Conservation (phyloP, 2,888 invertebrate species). For the Pristionchus maxplancki region DNA sequence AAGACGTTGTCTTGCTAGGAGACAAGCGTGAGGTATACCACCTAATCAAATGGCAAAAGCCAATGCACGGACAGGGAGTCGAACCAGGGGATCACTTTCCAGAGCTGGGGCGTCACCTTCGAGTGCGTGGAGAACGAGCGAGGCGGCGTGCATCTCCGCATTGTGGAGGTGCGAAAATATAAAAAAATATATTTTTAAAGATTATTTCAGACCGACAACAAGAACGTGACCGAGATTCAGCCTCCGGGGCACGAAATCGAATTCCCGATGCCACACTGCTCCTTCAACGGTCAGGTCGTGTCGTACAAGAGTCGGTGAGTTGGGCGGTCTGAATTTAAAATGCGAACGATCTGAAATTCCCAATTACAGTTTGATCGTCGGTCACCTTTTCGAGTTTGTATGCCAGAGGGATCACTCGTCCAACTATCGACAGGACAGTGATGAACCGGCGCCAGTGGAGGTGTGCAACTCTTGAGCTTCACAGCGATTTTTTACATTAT, state of each 20-base stretch:
- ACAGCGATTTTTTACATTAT: no score
- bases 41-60: not conserved
- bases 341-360: not conserved
- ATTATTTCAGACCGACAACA: no score
- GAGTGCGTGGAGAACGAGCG: not conserved
- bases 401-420: not conserved
- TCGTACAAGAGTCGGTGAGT: not conserved
- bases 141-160: not conserved
- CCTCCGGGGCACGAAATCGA: no score
- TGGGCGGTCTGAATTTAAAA: not conserved
- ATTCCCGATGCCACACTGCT: not conserved
- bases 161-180: not conserved
- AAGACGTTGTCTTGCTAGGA: no score
- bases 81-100: not conserved
- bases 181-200: no score
- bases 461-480: no score
- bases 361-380: not conserved
- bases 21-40: no score
- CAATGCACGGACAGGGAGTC: no score
- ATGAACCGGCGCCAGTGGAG: no score
- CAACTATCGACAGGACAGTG: no score
- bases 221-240: no score
- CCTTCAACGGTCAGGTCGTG: not conserved
- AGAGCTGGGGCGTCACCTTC: not conserved
- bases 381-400: not conserved